Base-by-base conservation (phyloP, 2,113 vertebrate species). In the Eudorcas thomsonii region DNA sequence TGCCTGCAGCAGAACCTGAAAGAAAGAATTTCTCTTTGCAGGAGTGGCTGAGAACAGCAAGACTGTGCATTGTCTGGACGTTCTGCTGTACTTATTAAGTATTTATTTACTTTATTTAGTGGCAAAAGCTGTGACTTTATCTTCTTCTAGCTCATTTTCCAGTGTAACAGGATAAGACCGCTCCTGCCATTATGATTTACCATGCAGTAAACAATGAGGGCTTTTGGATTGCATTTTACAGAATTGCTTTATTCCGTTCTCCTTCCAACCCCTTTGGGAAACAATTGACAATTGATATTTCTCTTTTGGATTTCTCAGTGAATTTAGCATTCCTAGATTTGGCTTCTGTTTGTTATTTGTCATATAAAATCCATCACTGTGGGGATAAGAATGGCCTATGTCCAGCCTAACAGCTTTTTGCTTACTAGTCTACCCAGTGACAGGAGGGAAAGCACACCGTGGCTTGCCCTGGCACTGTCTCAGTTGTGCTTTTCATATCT, bases 261-360 rank as follows among this genome's bases (percentile, higher is more conserved):
- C 71, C 81, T 97, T 92, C 74, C 39, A 94, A 45, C 50, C 28
- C 82, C 94, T 93, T 91, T 97, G 97, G 94, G 97, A 95, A 97
- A 93, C 60, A 93, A 97, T 96, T 96, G 94, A 96, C 91, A 93
- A 95, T 96, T 97, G 95, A 97, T 97, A 97, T 97, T 98, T 97
- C 81, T 98, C 98, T 85, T 97, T 96, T 96, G 94, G 93, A 92
- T 97, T 96, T 97, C 91, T 96, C 91, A 59, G 86, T 96, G 88
- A 92, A 94, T 85, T 97, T 60, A 84, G 77, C 91, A 96, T 98
- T 96, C 96, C 88, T 97, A 97, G 95, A 89, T 97, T 98, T 96
- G 64, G 88, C 97, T 97, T 98, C 96, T 95, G 7, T 97, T 97
- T 98, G 88, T 93, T 94, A 80, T 95, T 98, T 95, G 96, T 88